Evolutionary conservation across 2,797 vertebrate genomes (phyloP).

Genomic region (Sebastes minor): DNA sequence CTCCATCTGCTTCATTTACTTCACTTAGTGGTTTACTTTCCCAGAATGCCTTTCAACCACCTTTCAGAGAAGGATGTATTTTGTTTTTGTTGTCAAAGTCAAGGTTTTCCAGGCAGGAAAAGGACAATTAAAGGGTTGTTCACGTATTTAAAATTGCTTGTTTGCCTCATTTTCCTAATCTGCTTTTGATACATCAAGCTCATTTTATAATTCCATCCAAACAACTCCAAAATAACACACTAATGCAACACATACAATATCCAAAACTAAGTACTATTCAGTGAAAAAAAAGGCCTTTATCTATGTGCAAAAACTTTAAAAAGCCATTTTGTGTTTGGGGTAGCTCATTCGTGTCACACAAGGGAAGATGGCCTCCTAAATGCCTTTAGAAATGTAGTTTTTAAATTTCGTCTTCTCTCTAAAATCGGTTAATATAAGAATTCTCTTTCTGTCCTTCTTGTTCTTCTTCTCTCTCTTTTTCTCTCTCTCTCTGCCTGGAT

Average conservation of each 20-base stretch:
- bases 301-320: neutral
- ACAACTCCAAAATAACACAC: neutral
- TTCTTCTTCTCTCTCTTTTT: neutral
- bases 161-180: neutral
- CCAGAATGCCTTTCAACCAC: neutral
- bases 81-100: neutral
- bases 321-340: neutral
- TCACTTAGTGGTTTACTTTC: neutral
- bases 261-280: neutral
- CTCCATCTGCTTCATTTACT: neutral
- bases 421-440: neutral
- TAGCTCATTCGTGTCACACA: accelerated
- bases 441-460: neutral
- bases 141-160: neutral
- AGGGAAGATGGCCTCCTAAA: neutral
- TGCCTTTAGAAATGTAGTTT: neutral
- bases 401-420: neutral
- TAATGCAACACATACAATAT: neutral
- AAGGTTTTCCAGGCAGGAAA: neutral
- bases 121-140: neutral
- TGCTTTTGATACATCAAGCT: neutral
- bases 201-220: neutral
- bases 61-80: neutral
- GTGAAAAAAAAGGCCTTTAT: neutral
- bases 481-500: conserved; percentile 4